A percentile compares a stretch with the other conserved stretches of the same genome.
Evolutionary conservation across 2,113 vertebrate genomes (phyloP).

Genomic region (Edolisoma coerulescens): DNA sequence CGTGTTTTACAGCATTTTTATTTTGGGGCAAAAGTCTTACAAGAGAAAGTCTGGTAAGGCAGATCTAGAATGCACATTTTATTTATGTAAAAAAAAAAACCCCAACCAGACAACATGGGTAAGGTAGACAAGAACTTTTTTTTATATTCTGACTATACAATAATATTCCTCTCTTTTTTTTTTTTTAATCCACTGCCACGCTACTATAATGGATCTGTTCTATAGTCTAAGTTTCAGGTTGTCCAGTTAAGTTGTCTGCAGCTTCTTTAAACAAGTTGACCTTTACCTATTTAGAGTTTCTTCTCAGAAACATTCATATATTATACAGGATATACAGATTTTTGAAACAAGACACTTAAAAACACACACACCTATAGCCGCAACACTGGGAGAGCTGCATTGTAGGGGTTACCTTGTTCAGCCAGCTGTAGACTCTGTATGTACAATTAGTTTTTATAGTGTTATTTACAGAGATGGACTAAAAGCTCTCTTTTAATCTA

Average conservation of each 20-base stretch:
- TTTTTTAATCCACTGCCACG: constrained; percentile 27
- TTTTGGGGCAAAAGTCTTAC: not conserved
- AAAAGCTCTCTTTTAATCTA: constrained; percentile 69
- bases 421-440: constrained; percentile 69
- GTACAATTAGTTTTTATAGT: constrained; percentile 65
- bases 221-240: constrained; percentile 64
- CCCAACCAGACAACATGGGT: constrained; percentile 52
- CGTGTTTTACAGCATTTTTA: not conserved
- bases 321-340: constrained; percentile 81
- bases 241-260: constrained; percentile 76
- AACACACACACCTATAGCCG: constrained; percentile 68
- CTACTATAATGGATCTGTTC: constrained; percentile 62
- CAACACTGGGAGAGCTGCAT: constrained; percentile 73
- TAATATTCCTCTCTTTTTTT: constrained; percentile 44
- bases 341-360: constrained; percentile 65
- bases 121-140: constrained; percentile 59
- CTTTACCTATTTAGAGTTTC: constrained; percentile 79
- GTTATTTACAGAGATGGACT: constrained; percentile 77
- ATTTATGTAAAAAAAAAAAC: constrained; percentile 80
- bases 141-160: constrained; percentile 73
- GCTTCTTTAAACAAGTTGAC: constrained; percentile 68
- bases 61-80: constrained; percentile 80
- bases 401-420: constrained; percentile 70
- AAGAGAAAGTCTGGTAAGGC: constrained; percentile 25
- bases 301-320: constrained; percentile 77